Conservation (phyloP, 2,797 vertebrate species). For the Hypotaenidia philippensis region DNA sequence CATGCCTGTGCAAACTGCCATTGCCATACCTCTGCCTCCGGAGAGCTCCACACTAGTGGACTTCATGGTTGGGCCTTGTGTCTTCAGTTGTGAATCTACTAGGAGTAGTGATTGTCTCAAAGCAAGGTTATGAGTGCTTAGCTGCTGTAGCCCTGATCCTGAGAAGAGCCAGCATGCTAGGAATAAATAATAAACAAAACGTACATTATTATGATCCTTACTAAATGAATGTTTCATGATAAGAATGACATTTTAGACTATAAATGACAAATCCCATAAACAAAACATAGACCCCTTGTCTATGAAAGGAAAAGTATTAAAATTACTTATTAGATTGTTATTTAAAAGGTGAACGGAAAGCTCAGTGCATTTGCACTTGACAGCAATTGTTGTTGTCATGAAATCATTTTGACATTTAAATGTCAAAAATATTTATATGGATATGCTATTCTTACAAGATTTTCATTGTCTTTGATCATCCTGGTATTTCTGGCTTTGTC, state of each 20-base stretch:
- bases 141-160: neutral
- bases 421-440: slow-evolving; percentile 42
- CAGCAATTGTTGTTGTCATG: slow-evolving; percentile 35
- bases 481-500: neutral
- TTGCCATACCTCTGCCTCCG: neutral
- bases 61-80: neutral
- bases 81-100: neutral
- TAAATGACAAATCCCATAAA: neutral
- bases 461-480: slow-evolving; percentile 1
- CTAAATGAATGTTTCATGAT: neutral
- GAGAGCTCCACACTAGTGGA: neutral
- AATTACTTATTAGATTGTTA: neutral
- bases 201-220: neutral
- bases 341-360: neutral
- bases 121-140: neutral
- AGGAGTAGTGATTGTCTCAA: neutral
- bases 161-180: neutral
- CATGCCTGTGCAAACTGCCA: neutral
- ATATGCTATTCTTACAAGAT: neutral
- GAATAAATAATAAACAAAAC: neutral
- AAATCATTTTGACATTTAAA: slow-evolving; percentile 63
- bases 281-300: neutral
- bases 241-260: neutral
- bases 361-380: slow-evolving; percentile 10
- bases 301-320: neutral